These are phyloP conservation scores for Hymenochirus boettgeri DNA, from an alignment of 2,113 vertebrate species.

Conservation along the genomic window DNA sequence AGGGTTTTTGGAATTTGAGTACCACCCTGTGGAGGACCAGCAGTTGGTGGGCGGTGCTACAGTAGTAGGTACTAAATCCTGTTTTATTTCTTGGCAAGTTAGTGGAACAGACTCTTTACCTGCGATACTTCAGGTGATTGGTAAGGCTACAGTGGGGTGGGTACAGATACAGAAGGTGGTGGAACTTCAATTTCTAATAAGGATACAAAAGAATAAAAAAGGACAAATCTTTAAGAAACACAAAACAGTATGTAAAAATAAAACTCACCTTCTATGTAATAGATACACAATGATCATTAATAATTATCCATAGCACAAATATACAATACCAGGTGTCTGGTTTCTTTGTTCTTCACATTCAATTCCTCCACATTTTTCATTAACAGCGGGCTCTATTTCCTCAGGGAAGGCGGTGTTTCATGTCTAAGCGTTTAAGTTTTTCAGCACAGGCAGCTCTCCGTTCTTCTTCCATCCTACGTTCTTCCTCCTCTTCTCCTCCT, in stretches of 20 bases:
- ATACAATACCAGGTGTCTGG: constrained; percentile 20
- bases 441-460: constrained; percentile 83
- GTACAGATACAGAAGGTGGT: neutral
- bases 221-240: too few species aligned
- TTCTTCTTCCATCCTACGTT: constrained; percentile 88
- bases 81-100: constrained; percentile 60
- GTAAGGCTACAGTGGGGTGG: constrained; percentile 45
- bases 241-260: too few species aligned
- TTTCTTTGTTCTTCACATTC: neutral
- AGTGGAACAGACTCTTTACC: constrained; percentile 49
- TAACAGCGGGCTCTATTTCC: neutral
- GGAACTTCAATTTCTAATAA: constrained; percentile 1
- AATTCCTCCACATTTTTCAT: neutral
- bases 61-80: constrained; percentile 58
- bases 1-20: constrained; percentile 90
- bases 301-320: too few species aligned
- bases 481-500: constrained; percentile 83
- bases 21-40: constrained; percentile 58
- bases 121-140: constrained; percentile 63
- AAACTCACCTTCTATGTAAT: too few species aligned
- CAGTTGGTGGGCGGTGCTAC: constrained; percentile 60
- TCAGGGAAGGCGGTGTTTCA: constrained; percentile 62
- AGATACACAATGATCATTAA: too few species aligned
- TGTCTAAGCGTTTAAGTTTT: constrained; percentile 84
- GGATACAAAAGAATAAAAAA: neutral